Base-by-base conservation (phyloP, 2,888 invertebrate species). In the Eilema depressum region DNA sequence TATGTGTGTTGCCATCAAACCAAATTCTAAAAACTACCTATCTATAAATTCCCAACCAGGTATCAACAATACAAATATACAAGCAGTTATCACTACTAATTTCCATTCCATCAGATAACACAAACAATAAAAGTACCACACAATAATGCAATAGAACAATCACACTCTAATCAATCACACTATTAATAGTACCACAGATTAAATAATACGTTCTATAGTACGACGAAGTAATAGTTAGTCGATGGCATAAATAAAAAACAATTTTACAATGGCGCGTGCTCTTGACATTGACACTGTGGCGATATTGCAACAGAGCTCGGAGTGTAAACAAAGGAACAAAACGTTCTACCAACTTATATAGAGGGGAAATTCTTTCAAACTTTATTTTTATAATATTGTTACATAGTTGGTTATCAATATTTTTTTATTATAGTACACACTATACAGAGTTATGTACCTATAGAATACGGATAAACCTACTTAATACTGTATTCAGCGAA, bases 271-370 rank as follows among this genome's bases (percentile, higher is more conserved):
- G n/a, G 10, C 53, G 7, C 53, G 47, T 47, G 53, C n/a, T 53
- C 53, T 53, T 53, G 80, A 80, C 78, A 80, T 80, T 78, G 80
- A 74, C 70, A 75, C 71, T 23, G 69, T 57, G 56, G 33, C 59
- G 56, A 73, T 74, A 71, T 68, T 73, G 70, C 76, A 72, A 41
- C 66, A 57, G 10, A 76, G 70, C 75, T 66, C 70, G 47, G 12
- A 73, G 68, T 64, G 70, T 74, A 80, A 76, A 78, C 74, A 72
- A 33, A 20, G 47, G 20, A 47, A 20, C 47, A 47, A 47, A 53
- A 53, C n/a, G n/a, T 53, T 53, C n/a, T 17, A 41, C 17, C 17
- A 4, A 20, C 0, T 47, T 47, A 20, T 20, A 47, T 53, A n/a
- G n/a, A 53, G 53, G 67, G 64, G 47, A 47, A 25, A 57, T 30